Conservation (phyloP, 2,113 vertebrate genomes). For the Podarcis cretensis region DNA sequence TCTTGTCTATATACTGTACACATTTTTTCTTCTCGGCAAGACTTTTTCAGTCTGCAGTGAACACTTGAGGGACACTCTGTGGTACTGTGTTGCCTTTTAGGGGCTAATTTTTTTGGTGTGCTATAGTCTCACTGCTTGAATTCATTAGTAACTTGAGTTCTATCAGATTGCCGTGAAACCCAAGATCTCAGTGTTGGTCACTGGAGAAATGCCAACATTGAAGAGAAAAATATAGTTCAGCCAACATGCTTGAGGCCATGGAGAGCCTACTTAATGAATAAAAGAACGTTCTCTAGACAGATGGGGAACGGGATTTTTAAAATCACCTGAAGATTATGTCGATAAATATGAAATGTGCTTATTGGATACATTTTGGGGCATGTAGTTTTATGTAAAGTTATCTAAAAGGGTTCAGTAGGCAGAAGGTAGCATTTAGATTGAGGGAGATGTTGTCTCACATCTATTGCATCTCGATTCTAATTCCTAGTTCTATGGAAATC, state of each 20-base stretch:
- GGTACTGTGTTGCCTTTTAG: conserved; percentile 3
- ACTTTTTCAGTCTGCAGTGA: neutral
- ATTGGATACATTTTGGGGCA: neutral
- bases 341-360: conserved; percentile 5
- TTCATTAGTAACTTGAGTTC: neutral
- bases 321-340: neutral
- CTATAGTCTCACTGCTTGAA: conserved; percentile 16
- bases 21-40: conserved; percentile 12
- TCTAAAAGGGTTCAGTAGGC: neutral
- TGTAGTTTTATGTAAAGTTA: neutral
- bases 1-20: too few species aligned
- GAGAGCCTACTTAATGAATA: conserved; percentile 37
- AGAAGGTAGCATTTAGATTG: neutral
- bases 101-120: conserved; percentile 12
- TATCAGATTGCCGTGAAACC: conserved; percentile 15
- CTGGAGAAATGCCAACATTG: conserved; percentile 29
- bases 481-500: neutral
- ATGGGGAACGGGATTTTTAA: neutral
- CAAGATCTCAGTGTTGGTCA: conserved; percentile 35
- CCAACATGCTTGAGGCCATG: conserved; percentile 23
- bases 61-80: neutral
- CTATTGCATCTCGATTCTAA: neutral
- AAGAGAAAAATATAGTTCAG: conserved; percentile 37
- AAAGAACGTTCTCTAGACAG: conserved; percentile 25
- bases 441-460: neutral